Base-by-base conservation (phyloP, 1,140 invertebrate species). In the Hyposmocoma kahamanoa region DNA sequence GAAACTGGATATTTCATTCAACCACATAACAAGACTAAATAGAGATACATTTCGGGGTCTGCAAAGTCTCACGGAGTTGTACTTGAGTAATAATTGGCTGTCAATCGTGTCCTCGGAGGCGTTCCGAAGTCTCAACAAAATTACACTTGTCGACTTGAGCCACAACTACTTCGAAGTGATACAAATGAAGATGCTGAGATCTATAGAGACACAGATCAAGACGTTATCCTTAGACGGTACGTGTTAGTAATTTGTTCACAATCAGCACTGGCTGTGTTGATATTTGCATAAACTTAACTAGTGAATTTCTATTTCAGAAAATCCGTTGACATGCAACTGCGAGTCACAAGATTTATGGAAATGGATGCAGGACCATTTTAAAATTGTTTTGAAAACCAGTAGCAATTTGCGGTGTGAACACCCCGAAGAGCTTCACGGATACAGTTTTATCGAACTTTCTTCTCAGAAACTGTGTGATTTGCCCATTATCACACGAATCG, bases 321-420 rank as follows among this genome's bases (percentile, higher is more conserved):
- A 96, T 84, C 95, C 95, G 24, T 80, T 95, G 49, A 90, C 91
- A 47, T 96, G 94, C 72, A 92, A 91, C 58, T 96, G 95, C 73
- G 93, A 95, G 57, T 91, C 94, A 22, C 92, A 95, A 84, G 93
- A 95, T 62, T 85, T 95, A 10, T 96, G 95, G 94, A 92, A 92
- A 86, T 96, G 95, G 95, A 88, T 96, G 58, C 89, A 92, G 59
- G 94, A 96, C 80, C 95, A 96, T 85, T 90, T 93, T 54, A 94
- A 94, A 53, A 88, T 92, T 5, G 84, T 91, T 20, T 68, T 82
- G 41, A 72, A 84, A 59, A 86, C 87, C 54, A 87, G 82, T 62
- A 83, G 83, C 47, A 88, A 90, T 59, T 86, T 95, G 36, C 89
- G 90, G 46, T 96, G 95, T 75, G 91, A 94, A 69, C 90, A 93